Evolutionary conservation across 2,797 vertebrate species (phyloP).

Genomic region (Chelmon rostratus): DNA sequence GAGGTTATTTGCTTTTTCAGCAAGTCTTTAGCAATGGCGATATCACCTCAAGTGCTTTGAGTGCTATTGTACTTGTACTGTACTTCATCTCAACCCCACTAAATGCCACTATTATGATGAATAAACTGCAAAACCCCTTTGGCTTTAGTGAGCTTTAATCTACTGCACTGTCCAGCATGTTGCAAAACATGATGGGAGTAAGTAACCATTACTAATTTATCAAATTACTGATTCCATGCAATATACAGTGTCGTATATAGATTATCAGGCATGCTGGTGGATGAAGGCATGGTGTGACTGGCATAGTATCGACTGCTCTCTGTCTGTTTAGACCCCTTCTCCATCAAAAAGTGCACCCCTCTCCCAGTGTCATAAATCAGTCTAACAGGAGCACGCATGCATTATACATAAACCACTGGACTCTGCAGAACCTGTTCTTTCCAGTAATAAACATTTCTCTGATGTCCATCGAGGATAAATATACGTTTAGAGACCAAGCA

Average conservation of each 20-base stretch:
- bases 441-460: background rate
- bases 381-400: background rate
- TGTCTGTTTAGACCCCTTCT: background rate
- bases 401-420: background rate
- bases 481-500: background rate
- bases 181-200: constrained; percentile 20
- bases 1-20: background rate
- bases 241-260: constrained; percentile 4
- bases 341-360: background rate
- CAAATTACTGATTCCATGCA: constrained; percentile 30
- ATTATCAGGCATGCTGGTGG: background rate
- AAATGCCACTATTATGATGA: constrained; percentile 18
- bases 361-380: background rate
- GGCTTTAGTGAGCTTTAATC: constrained; percentile 18
- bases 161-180: constrained; percentile 8
- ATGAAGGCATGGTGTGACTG: background rate
- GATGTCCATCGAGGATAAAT: background rate
- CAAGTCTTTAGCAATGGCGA: background rate
- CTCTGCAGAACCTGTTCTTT: background rate
- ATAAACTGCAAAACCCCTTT: constrained; percentile 16
- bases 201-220: constrained; percentile 44
- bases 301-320: background rate
- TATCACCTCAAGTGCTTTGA: background rate
- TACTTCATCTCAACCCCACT: constrained; percentile 4
- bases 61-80: background rate